Evolutionary conservation across 2,113 vertebrate species (phyloP), one percentile per base, ranked within the genome.

Genomic region (Carassius carassius): DNA sequence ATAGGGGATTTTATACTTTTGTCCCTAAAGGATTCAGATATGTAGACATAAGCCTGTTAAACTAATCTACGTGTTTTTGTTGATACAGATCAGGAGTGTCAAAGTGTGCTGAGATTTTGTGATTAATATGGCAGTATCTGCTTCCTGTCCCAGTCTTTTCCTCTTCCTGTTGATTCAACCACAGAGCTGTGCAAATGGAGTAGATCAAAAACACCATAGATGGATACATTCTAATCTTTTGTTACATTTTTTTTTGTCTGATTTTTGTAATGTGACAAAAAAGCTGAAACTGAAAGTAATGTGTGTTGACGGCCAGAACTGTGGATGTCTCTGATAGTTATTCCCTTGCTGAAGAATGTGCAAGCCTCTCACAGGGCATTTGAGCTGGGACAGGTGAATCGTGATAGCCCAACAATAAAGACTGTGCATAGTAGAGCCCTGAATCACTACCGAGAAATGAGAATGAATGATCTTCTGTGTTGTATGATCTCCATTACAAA

Each of bases 201-300:
- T 82, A 86, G 90, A 84, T 84, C 86, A 85, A 47, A 81, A 65
- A 78, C 44, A 89, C 54, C 35, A 54, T 54, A 54, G 51, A 54
- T 47, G 12, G 44, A 47, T 47, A 47, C 12, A 49, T 49, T 51
- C 83, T 8, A 19, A 89, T 89, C 82, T 87, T 88, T 92, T 81
- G 86, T 92, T 86, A 88, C 29, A 29, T 29, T 29, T 29, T 25
- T 75, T 56, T 19, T 58, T 5, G 16, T 76, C 25, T 12, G 13
- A n/a, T 58, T 7, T 58, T 58, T 58, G 51, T 37, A 10, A 78
- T 58, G 11, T 41, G 12, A 62, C 56, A 62, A 1, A 16, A 78
- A 62, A 44, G 35, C 32, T 78, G 21, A 62, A 62, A 78, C 29
- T 58, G 35, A 78, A 78, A 78, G 9, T 9, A 62, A 78, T 62